Evolutionary conservation across 2,113 vertebrate species (phyloP), one percentile per base, ranked within the genome.

Genomic region (Chloebia gouldiae): DNA sequence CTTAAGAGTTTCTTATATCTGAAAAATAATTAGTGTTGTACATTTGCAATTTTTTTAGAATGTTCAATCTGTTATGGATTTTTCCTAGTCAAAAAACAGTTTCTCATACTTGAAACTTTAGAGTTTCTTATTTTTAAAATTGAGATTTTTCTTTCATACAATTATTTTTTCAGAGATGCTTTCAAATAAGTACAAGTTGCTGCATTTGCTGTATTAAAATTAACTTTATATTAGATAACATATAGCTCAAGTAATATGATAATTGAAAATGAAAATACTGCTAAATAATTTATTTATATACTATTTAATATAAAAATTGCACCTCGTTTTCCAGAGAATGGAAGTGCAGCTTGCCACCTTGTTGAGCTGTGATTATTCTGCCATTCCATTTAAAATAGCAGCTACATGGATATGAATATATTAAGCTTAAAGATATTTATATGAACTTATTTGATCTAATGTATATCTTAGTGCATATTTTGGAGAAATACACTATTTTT

Each of bases 41-140:
- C 25, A 39, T 76, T 93, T 80, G 22, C 20, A 51, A 49, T 23
- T 78, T 70, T 68, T 95, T 90, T 85, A 53, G 31, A 90, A 45
- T 61, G 15, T 57, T 90, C 88, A 90, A 77, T 83, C 63, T 90
- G 82, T 77, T 70, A 57, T 17, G 50, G 63, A 90, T 77, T 90
- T 90, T 88, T 97, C 44, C 68, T 63, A 77, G 63, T 80, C 68
- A 69, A 86, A 64, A 70, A 90, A 86, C 50, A 80, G 11, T 83
- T 95, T 90, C 68, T 73, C 30, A n/a, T 90, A 49, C 31, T 92
- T 92, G 33, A 91, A 92, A 21, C 10, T 90, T 93, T 47, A 84
- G 3, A 79, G 27, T 44, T 27, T 91, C 25, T 84, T 60, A 30
- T 75, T 85, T 91, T 87, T 39, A 59, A 94, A 84, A 84, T 7